These are phyloP conservation scores for Tetramorium bicarinatum DNA, from an alignment of 2,888 invertebrate genomes.

Conservation along the genomic window DNA sequence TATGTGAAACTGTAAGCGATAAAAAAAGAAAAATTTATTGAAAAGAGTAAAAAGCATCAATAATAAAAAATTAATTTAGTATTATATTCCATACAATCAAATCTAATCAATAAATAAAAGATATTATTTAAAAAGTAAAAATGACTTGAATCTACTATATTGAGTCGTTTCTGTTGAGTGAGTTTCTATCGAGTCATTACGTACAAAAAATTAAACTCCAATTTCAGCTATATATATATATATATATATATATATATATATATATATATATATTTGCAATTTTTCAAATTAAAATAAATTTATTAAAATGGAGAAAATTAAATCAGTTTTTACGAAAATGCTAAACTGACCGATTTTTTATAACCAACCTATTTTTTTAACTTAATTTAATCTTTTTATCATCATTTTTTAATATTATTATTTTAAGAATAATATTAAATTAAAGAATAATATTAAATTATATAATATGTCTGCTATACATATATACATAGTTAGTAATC, in stretches of 20 bases:
- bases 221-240: background rate
- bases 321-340: background rate
- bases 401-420: background rate
- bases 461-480: background rate
- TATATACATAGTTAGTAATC: background rate
- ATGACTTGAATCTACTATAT: background rate
- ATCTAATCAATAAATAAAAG: background rate
- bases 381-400: background rate
- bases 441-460: too few relatives aligned
- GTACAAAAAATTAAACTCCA: background rate
- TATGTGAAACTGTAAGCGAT: constrained; percentile 49
- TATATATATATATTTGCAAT: background rate
- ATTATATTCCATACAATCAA: background rate
- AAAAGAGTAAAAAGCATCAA: background rate
- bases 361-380: background rate
- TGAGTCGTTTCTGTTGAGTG: too few relatives aligned
- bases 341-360: background rate
- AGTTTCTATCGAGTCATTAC: background rate
- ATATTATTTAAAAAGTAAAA: background rate
- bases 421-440: too few relatives aligned
- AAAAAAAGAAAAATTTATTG: background rate
- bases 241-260: background rate
- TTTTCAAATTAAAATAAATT: background rate
- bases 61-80: constrained; percentile 5
- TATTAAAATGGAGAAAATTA: background rate